Percentiles rank a stretch among this genome's conserved stretches.
phyloP scores from a whole-genome alignment of 2,888 invertebrate species.

The Ormia ochracea region DNA sequence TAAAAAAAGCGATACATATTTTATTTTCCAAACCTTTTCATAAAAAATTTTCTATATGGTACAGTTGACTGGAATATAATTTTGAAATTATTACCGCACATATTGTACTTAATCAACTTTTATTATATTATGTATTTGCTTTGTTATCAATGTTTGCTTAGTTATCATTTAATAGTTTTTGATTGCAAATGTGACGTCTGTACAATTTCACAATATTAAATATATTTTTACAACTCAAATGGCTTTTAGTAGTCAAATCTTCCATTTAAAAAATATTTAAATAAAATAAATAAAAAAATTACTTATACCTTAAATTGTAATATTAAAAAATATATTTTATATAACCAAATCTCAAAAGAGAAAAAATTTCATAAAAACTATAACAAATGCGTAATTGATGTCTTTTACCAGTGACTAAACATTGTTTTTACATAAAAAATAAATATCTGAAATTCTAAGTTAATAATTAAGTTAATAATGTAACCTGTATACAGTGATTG shows the following conservation, averaged over 20 bases:
- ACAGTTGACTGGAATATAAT: too few relatives aligned
- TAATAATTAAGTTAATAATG: not conserved
- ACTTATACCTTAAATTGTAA: not conserved
- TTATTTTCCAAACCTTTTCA: too few relatives aligned
- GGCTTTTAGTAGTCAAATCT: not conserved
- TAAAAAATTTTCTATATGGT: too few relatives aligned
- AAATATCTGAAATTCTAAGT: conserved; percentile 12
- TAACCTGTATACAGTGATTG: conserved; percentile 47
- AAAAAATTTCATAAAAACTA: conserved; percentile 54
- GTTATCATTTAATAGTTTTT: not conserved
- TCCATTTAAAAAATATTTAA: not conserved
- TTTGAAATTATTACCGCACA: too few relatives aligned
- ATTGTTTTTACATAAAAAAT: conserved; percentile 44
- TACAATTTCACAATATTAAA: not conserved
- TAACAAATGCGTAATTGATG: conserved; percentile 60
- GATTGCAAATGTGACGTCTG: too few relatives aligned
- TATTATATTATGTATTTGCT: too few relatives aligned
- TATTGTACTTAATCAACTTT: too few relatives aligned
- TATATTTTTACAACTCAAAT: not conserved
- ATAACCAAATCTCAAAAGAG: conserved; percentile 9
- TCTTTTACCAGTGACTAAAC: conserved; percentile 74
- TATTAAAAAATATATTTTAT: not conserved
- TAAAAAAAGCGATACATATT: too few relatives aligned
- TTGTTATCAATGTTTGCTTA: not conserved
- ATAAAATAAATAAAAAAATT: not conserved